Evolutionary conservation across 1,140 invertebrate species (phyloP), one percentile per base, ranked within the genome.

Genomic region (Sitodiplosis mosellana): DNA sequence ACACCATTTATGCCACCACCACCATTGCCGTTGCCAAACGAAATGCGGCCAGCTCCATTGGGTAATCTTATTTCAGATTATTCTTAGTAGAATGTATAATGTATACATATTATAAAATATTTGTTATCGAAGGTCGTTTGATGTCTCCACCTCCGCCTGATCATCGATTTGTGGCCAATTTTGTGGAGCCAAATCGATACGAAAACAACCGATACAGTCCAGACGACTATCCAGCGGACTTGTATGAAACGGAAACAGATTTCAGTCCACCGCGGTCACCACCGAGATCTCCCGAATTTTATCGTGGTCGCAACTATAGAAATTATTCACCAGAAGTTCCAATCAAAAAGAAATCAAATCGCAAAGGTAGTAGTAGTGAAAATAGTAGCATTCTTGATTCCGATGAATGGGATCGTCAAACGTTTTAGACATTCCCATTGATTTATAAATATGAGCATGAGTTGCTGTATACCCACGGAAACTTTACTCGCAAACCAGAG

Each of bases 11-110:
- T 55, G 47, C 46, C 47, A 33, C 36, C 65, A 7, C 67, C 65
- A 18, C 47, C 47, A 11, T 55, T 55, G 45, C 33, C 52, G 22
- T 49, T 49, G 27, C 73, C 74, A 17, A 70, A 69, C 11, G 70
- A 74, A 45, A 71, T 73, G 51, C 62, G 77, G 44, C 75, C 75
- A 15, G 72, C 76, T 21, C 76, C 77, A 11, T 53, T 79, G 3
- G 27, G 5, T 68, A 69, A 17, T 33, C 44, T n/a, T 27, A 27
- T 27, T 27, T 27, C 3, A 27, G 10, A 5, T 10, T 27, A 3
- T 27, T 10, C 10, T 27, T 27, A 27, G 10, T 10, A 5, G 10
- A 3, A 27, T 27, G 10, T 27, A 5, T 27, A 27, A 5, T 3
- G 27, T 27, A 3, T 27, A 27, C n/a, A 27, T 27, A 27, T 27